A percentile compares a stretch with the other conserved stretches of the same genome.
Conservation (phyloP, 1,140 invertebrate genomes). For the Helicorthomorpha holstii region DNA sequence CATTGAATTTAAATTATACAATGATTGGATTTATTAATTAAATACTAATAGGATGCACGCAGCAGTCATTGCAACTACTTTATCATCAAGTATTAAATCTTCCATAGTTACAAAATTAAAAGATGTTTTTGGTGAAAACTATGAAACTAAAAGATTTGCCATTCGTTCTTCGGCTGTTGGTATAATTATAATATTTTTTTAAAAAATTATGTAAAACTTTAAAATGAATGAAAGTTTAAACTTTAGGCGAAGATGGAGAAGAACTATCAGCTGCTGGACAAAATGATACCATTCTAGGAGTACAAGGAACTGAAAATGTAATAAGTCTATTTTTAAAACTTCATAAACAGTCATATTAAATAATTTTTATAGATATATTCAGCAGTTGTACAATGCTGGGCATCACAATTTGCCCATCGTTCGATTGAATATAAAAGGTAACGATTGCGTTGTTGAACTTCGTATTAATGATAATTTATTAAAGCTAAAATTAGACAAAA, state of each 20-base stretch:
- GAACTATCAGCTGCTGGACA: constrained; percentile 67
- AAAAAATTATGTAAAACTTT: not conserved
- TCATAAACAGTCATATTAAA: not conserved
- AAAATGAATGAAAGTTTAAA: not conserved
- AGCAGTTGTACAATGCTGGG: constrained; percentile 54
- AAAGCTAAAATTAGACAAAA: constrained; percentile 28
- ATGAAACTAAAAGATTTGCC: too few relatives aligned
- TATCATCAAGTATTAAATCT: too few relatives aligned
- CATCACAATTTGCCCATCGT: constrained; percentile 52
- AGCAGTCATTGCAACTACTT: too few relatives aligned
- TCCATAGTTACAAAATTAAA: too few relatives aligned
- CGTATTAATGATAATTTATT: not conserved
- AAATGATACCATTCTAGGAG: constrained; percentile 55
- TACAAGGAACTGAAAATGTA: constrained; percentile 25
- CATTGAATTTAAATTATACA: too few relatives aligned
- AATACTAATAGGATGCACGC: too few relatives aligned
- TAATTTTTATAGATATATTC: constrained; percentile 29
- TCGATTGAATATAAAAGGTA: constrained; percentile 53
- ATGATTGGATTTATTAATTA: too few relatives aligned
- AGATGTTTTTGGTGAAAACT: too few relatives aligned
- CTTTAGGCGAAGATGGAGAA: constrained; percentile 45
- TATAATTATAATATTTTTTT: not conserved
- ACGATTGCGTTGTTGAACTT: not conserved
- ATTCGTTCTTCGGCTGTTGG: constrained; percentile 47
- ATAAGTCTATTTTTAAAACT: not conserved